Percentiles rank a stretch among this genome's conserved stretches.
Conservation (phyloP, 2,113 vertebrate species). For the Syngnathoides biaculeatus region DNA sequence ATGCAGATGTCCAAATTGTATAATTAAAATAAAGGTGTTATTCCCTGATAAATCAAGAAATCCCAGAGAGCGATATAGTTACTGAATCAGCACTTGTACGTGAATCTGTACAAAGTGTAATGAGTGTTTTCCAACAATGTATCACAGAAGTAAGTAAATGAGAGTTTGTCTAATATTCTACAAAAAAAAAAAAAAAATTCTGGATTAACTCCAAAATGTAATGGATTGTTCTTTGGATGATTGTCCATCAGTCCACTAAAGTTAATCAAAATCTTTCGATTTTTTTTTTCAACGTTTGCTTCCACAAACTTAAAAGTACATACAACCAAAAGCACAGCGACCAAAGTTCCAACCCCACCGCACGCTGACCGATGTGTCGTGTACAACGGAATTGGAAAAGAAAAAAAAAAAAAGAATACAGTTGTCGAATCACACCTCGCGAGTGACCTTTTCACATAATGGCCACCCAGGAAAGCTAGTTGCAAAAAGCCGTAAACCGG, state of each 20-base stretch:
- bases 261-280: not conserved
- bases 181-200: not conserved
- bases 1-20: not conserved
- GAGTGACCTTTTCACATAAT: too few relatives aligned
- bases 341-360: not conserved
- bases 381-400: too few relatives aligned
- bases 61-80: not conserved
- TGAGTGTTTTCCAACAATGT: not conserved
- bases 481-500: too few relatives aligned
- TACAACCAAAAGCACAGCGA: not conserved
- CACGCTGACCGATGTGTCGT: too few relatives aligned
- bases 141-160: not conserved
- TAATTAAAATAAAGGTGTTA: not conserved
- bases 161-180: not conserved
- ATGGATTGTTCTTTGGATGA: conserved; percentile 3
- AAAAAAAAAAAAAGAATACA: too few relatives aligned
- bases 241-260: conserved; percentile 1
- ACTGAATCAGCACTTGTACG: not conserved
- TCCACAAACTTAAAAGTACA: not conserved
- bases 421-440: too few relatives aligned
- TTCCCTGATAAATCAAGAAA: not conserved
- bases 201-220: conserved; percentile 1
- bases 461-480: too few relatives aligned
- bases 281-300: not conserved
- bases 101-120: not conserved